Evolutionary conservation across 2,797 vertebrate genomes (phyloP), one percentile per base, ranked within the genome.

Genomic region (Siniperca undulata): DNA sequence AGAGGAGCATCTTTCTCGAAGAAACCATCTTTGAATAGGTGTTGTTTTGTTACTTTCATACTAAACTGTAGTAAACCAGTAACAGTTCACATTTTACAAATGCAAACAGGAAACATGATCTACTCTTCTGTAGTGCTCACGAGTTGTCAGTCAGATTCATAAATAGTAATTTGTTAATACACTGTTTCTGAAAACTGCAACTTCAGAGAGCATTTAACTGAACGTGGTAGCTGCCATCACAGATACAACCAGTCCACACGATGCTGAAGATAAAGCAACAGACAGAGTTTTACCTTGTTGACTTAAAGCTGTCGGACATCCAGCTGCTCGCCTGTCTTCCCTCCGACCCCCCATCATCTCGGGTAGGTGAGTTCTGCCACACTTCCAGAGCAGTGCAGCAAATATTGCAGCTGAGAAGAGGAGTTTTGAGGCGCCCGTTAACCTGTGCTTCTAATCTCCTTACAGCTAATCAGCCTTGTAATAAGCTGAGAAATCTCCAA

Each of bases 391-490:
- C 53, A 46, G 27, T 11, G 27, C 40, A 70, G 70, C 19, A 68
- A 71, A 83, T 69, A 36, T 62, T 70, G 40, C 7, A 4, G 52
- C 68, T 10, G 78, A 83, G 72, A 82, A 62, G 38, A 44, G 16
- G 19, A 78, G 60, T 84, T 86, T 67, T 75, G 66, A 48, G 70
- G 61, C 40, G 9, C 10, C 38, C 13, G 77, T 36, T 79, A 22
- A 65, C 59, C 59, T 58, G 59, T 11, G 0, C 20, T 0, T 22
- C n/a, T 89, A 92, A 92, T 91, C 91, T 83, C 14, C 91, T 89
- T 88, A 90, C 67, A 68, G 84, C 61, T 87, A 87, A 91, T 91
- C 87, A 84, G 83, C 67, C 80, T 65, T 14, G 38, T 61, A 77
- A 78, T 60, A 73, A 81, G 84, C 81, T 67, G 62, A 56, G 72